Evolutionary conservation across 2,797 vertebrate genomes (phyloP), one percentile per base, ranked within the genome.

Genomic region (Calcarius lapponicus): DNA sequence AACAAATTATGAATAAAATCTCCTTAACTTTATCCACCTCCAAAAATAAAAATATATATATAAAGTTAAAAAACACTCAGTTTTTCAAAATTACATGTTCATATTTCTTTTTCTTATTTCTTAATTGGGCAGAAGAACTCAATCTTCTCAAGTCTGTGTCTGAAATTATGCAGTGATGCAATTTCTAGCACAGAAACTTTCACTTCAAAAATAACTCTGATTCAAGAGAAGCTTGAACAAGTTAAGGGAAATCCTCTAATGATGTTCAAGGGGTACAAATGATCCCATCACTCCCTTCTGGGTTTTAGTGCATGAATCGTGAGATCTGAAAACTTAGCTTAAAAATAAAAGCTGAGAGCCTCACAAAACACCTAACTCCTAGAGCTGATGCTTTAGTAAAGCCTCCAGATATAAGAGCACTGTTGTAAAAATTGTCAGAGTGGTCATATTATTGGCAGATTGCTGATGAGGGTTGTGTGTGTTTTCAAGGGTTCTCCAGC

Each of bases 11-110:
- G 6, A 79, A 31, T 56, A 32, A 69, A 42, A 43, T 54, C 14
- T 84, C 17, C 4, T 4, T 75, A 54, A 65, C 4, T 9, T 13
- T 66, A 28, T 40, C 25, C 11, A 31, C 10, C 26, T 53, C 2
- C 11, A 67, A 64, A 90, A 70, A 16, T 9, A 80, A 62, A 84
- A 38, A 28, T 20, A 10, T 21, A 3, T 7, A 34, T 34, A 2
- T 22, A 72, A 17, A 9, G 54, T 56, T n/a, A n/a, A 80, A 64
- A 70, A 57, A 1, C 0, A 1, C 2, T 43, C 7, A 32, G 0
- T 5, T 76, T 73, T 71, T 42, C 3, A 61, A 64, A 80, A 51
- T 48, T 38, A 11, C 11, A 9, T 18, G 2, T 56, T 83, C 2
- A 4, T 70, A 10, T 48, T 66, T 42, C 32, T 70, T 92, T 79